Conservation (phyloP, 2,797 vertebrate genomes). For the Poecilia wingei region DNA sequence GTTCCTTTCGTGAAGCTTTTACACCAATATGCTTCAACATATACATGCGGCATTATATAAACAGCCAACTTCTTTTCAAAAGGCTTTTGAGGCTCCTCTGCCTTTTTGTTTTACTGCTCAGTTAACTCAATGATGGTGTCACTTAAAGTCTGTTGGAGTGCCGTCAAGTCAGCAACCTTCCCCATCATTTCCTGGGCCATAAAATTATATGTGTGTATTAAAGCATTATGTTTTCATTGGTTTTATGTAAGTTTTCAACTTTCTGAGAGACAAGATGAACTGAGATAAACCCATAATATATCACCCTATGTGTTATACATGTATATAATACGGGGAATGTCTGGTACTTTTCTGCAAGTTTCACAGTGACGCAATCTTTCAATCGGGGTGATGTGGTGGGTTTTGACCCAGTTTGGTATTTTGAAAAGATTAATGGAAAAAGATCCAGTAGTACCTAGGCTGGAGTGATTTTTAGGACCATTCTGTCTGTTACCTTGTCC, state of each 20-base stretch:
- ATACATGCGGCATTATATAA: neutral
- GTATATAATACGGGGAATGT: neutral
- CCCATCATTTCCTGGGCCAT: no score
- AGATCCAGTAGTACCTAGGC: constrained; percentile 47
- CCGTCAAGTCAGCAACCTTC: neutral
- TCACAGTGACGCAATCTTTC: constrained; percentile 29
- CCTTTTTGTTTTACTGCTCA: neutral
- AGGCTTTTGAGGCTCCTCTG: neutral
- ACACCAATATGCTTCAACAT: neutral
- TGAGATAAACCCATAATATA: neutral
- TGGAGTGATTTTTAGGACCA: constrained; percentile 64
- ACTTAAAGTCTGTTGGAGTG: neutral
- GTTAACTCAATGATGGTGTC: neutral
- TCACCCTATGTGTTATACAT: neutral
- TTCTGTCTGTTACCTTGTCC: constrained; percentile 69
- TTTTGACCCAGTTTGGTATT: constrained; percentile 53
- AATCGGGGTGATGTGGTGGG: constrained; percentile 14
- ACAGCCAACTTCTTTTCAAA: neutral
- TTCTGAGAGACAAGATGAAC: neutral
- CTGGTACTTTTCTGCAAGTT: constrained; percentile 17
- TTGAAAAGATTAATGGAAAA: constrained; percentile 56
- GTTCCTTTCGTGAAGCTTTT: neutral
- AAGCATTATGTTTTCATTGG: neutral
- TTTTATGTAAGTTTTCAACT: neutral
- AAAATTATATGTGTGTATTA: neutral